A percentile compares a stretch with the other conserved stretches of the same genome.
These are phyloP conservation scores for Melieria crassipennis DNA, from an alignment of 2,888 invertebrate genomes.

Conservation along the genomic window DNA sequence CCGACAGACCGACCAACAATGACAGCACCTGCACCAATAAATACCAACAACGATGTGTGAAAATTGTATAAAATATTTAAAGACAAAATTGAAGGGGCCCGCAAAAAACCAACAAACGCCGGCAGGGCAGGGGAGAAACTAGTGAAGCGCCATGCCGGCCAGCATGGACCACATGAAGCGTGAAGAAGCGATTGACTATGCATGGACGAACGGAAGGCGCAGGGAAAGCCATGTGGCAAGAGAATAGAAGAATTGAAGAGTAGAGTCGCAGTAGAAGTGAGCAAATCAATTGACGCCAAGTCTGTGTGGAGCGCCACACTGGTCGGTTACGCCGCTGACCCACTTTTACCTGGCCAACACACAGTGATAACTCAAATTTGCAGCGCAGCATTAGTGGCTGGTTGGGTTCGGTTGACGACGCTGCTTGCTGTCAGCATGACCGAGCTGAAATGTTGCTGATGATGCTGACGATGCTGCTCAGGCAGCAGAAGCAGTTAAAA, in stretches of 20 bases:
- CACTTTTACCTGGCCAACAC: conserved; percentile 12
- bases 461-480: too few relatives aligned
- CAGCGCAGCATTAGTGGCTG: neutral
- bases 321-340: conserved; percentile 17
- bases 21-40: conserved; percentile 9
- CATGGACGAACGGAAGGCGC: neutral
- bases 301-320: neutral
- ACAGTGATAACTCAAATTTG: neutral
- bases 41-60: neutral
- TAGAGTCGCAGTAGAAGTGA: too few relatives aligned
- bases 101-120: neutral
- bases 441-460: too few relatives aligned
- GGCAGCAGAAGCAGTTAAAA: too few relatives aligned
- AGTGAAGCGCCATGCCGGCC: neutral
- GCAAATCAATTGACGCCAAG: conserved; percentile 1
- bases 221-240: neutral
- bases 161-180: conserved; percentile 24
- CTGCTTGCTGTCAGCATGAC: too few relatives aligned
- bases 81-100: neutral
- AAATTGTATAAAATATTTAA: neutral
- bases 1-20: conserved; percentile 1
- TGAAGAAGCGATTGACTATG: conserved; percentile 16
- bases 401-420: too few relatives aligned
- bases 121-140: neutral
- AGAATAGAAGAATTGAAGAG: neutral